Evolutionary conservation across 2,113 vertebrate genomes (phyloP), one percentile per base, ranked within the genome.

Genomic region (Amblyornis subalaris): DNA sequence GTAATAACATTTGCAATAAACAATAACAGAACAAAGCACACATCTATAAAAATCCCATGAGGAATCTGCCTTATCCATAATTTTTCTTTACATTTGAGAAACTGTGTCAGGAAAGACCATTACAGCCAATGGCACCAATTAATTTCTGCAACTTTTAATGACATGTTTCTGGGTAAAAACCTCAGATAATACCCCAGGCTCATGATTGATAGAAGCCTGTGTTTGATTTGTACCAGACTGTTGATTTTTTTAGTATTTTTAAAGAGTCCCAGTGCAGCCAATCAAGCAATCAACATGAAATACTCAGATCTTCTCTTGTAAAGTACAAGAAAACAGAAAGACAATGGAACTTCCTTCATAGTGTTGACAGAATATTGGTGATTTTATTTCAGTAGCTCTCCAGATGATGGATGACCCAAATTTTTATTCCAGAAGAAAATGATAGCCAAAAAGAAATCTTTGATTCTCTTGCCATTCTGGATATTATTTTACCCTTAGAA

Each of bases 1-100:
- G 97, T 98, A 98, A 98, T 98, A 98, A 98, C 98, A 98, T 98
- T 98, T 98, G 97, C 97, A 98, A 98, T 98, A 98, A 98, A 98
- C 97, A 98, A 98, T 98, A 98, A 98, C 97, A 98, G 97, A 98
- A 98, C 98, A 98, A 98, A 98, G 97, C 97, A 97, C 97, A 96
- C 97, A 96, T 97, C 97, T 95, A 97, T 97, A 97, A 97, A 98
- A 98, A 97, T 98, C 98, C 98, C 98, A 97, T 29, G 60, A 98
- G 98, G 97, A 98, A 97, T 98, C 98, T 97, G 96, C 75, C 89
- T 97, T 98, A 97, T 97, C 97, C 96, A 97, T 98, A 98, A 98
- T 98, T 98, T 98, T 98, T 98, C 97, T 98, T 98, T 98, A 97
- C 96, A 97, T 98, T 98, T 98, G 96, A 98, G 97, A 97, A 98